Evolutionary conservation across 2,113 vertebrate species (phyloP), one percentile per base, ranked within the genome.

Genomic region (Saiga tatarica): DNA sequence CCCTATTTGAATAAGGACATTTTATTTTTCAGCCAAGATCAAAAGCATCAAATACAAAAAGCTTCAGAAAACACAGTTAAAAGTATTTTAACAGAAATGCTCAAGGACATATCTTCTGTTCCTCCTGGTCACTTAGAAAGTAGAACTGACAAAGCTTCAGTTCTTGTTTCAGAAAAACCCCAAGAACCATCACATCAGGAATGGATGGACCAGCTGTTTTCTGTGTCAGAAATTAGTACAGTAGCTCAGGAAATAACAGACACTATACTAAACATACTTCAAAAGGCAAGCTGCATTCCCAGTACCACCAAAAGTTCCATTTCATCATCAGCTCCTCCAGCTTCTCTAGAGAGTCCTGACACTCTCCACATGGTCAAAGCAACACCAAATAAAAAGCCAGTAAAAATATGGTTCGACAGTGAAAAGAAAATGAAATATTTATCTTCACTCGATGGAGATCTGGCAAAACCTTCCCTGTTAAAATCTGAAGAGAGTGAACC

Each of bases 361-460:
- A 71, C 25, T 57, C 12, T 42, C 4, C 67, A 86, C 2, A 5
- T 5, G 57, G 33, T 39, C 84, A 87, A 89, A 88, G 86, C 91
- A 88, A 19, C 17, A 78, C 25, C 93, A 60, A 83, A 62, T 76
- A 83, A 92, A 87, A 89, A 82, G 5, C 25, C 97, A 82, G 39
- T 97, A 55, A 85, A 97, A 11, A 71, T 92, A 57, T 97, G 95
- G 97, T 97, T 98, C 79, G 81, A 97, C 25, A 98, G 98, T 92
- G 96, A 97, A 39, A 98, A 95, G 59, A 98, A 98, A 91, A 93
- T 98, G 89, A 98, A 98, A 92, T 95, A 81, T 84, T 93, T 98
- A 76, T 97, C 98, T 71, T 94, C 95, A 28, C 21, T 93, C 0
- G 13, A 93, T 17, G 6, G 52, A 86, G 90, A 95, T 55, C 13